Evolutionary conservation across 1,140 invertebrate species (phyloP), one percentile per base, ranked within the genome.

Genomic region (Lepidotrigona ventralis): DNA sequence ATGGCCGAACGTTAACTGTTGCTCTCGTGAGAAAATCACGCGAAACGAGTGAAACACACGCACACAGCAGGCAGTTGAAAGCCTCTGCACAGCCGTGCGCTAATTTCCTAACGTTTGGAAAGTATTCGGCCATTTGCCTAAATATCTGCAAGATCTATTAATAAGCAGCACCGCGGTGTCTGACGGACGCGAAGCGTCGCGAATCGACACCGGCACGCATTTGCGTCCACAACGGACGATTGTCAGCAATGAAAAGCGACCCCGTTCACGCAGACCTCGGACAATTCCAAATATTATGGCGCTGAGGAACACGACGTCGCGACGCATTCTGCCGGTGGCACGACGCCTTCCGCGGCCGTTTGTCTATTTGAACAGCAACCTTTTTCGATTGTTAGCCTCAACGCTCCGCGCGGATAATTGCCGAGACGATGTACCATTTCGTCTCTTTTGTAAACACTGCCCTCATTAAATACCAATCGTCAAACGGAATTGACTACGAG

Each of bases 241-340:
- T 83, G 81, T 83, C 21, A 53, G 29, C 11, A 26, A 39, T 21
- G 74, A 77, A 46, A 63, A 83, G 17, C 64, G 54, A 70, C 53
- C 12, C 53, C n/a, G 81, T 83, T 83, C 64, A 77, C 21, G 63
- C 74, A 83, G 74, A 69, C 66, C 81, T 78, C 81, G 81, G 39
- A 83, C 63, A 78, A 70, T 78, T 83, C 81, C 81, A 83, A 83
- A 83, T 83, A 83, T 83, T 83, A 83, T 83, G 81, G 70, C 74
- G 81, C 53, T 75, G 53, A 51, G 56, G 26, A 70, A 83, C 75
- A 12, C 60, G 81, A 54, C 74, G 81, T 78, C 81, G 81, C 81
- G 74, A 77, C 81, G 81, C 66, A 83, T 58, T 76, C 53, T 51
- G 54, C 81, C 39, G 19, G 39, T 78, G 29, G 3, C 54, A 66